Evolutionary conservation across 2,888 invertebrate genomes (phyloP), one percentile per base, ranked within the genome.

Genomic region (Clitarchus hookeri): DNA sequence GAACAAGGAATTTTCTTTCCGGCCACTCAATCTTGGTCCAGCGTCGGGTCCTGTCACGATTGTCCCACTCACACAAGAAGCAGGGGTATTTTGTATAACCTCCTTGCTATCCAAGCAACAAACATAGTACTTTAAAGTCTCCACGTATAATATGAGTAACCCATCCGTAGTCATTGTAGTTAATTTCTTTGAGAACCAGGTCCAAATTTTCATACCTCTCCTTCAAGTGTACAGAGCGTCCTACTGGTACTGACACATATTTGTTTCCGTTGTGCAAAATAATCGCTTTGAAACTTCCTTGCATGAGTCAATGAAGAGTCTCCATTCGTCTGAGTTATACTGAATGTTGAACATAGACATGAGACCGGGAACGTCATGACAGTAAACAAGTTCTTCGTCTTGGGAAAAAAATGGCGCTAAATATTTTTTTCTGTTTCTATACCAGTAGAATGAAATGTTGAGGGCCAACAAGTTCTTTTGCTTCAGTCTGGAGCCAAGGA

Each of bases 241-340:
- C 82, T 80, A 85, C 79, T 0, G 44, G 36, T 4, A 44, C 19
- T 82, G 44, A 85, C 16, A 2, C 80, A 82, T 82, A 44, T 85
- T 27, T 85, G 27, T 26, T 19, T 19, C 85, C 48, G 1, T 12
- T 85, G 80, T 82, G 85, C 48, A 82, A 36, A 26, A 85, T 80
- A 83, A 85, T 27, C 44, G 48, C n/a, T 23, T 85, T 82, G n/a
- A 85, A 48, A 65, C 85, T 82, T 85, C 44, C 48, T 85, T 82
- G 48, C 13, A 85, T 79, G 13, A 82, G 65, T 85, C 82, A 44
- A 44, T 44, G 44, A 85, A 80, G 65, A 16, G 16, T 23, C 77
- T 44, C 25, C 4, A 19, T 79, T n/a, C 25, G 13, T 79, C 25
- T 12, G n/a, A 79, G 25, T 79, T 79, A 27, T 79, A 79, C 79